phyloP scores from a whole-genome alignment of 1,140 invertebrate species.

The Diorhabda elongata region DNA sequence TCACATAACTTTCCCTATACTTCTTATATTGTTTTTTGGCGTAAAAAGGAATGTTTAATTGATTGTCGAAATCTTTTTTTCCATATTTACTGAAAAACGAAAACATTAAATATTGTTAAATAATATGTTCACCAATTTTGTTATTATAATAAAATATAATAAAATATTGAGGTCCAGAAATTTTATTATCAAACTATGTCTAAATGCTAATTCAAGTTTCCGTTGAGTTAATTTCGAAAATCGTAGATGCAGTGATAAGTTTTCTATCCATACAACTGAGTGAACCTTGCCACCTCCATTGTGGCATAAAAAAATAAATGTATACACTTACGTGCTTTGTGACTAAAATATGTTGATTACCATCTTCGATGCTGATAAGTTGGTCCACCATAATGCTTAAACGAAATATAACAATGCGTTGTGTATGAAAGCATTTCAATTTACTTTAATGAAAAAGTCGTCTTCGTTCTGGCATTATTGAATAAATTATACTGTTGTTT shows the following conservation, averaged over 20 bases:
- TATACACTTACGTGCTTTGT: background rate
- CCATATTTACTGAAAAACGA: no score
- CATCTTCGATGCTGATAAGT: constrained; percentile 2
- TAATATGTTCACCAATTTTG: no score
- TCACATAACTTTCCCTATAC: no score
- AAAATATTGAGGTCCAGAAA: no score
- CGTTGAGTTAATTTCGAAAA: constrained; percentile 23
- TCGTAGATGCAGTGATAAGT: constrained; percentile 34
- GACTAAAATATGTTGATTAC: constrained; percentile 6
- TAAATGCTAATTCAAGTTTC: no score
- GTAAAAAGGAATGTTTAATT: no score
- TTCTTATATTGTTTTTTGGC: no score
- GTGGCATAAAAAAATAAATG: constrained; percentile 34
- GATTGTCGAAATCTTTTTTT: no score
- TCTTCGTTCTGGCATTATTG: background rate
- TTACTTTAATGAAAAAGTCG: constrained; percentile 8
- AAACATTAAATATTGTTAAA: no score
- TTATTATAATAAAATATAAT: no score
- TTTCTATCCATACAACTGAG: constrained; percentile 35
- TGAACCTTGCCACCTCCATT: constrained; percentile 41
- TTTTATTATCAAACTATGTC: no score
- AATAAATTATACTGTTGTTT: constrained; percentile 3
- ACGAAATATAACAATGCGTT: constrained; percentile 6
- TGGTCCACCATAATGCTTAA: constrained; percentile 6
- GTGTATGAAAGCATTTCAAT: constrained; percentile 8